Evolutionary conservation across 2,888 invertebrate species (phyloP).

Genomic region (Ariolimax columbianus): DNA sequence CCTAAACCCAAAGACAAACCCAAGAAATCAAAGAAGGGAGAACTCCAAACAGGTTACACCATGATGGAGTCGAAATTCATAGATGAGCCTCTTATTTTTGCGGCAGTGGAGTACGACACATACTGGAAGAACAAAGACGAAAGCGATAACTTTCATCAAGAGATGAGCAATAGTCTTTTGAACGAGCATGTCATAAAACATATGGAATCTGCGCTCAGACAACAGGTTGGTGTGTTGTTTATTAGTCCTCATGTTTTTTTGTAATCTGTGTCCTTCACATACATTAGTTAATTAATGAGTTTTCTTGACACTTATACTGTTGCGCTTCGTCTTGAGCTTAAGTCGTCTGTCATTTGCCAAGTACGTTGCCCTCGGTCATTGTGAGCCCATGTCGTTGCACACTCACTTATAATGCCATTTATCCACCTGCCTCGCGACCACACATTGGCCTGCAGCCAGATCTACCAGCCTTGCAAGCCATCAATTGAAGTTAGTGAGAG

Average conservation of each 20-base stretch:
- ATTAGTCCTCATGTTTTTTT: not conserved
- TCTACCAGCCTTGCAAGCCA: too few species aligned
- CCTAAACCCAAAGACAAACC: conserved; percentile 82
- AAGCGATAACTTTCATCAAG: conserved; percentile 13
- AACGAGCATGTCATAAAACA: not conserved
- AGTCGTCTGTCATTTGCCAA: too few species aligned
- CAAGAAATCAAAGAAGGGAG: conserved; percentile 84
- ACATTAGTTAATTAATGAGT: too few species aligned
- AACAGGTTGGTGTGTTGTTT: conserved; percentile 5
- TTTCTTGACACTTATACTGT: too few species aligned
- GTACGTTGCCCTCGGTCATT: too few species aligned
- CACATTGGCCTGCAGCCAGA: too few species aligned
- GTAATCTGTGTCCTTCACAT: too few species aligned
- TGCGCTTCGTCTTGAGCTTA: too few species aligned
- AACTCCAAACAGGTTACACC: conserved; percentile 82
- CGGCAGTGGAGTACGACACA: not conserved
- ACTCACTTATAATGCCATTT: too few species aligned
- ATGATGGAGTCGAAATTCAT: conserved; percentile 24
- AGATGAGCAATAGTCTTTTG: not conserved
- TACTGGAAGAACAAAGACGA: conserved; percentile 24
- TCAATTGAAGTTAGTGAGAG: too few species aligned
- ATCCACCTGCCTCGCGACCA: too few species aligned
- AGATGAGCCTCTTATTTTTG: not conserved
- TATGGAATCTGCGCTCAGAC: not conserved
- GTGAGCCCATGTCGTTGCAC: too few species aligned